Base-by-base conservation (phyloP, 2,888 invertebrate genomes). In the Xestoiulus laeticollis region DNA sequence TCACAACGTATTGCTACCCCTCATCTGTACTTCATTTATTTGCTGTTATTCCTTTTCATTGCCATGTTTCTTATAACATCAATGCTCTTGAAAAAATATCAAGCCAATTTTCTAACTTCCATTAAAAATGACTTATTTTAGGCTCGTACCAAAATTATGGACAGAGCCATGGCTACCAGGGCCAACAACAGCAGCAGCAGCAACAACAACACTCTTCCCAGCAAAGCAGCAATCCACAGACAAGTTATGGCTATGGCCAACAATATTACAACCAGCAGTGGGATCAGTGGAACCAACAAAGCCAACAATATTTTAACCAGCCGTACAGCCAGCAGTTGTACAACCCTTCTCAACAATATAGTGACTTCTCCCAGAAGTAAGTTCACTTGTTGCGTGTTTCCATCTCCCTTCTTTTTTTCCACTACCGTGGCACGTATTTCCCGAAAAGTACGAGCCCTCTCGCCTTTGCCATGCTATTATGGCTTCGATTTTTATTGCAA, bases 251-350 rank as follows among this genome's bases (percentile, higher is more conserved):
- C 1, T 88, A 30, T 38, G 88, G 88, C 12, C 87, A 88, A 86
- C 88, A 88, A 33, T 89, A 89, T 44, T 88, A 89, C 85, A 88
- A 87, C 33, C 89, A 89, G 43, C 89, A 89, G 83, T 89, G 89
- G 89, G 86, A 85, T 53, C 88, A 89, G 38, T 88, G 87, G 87
- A 89, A 83, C 59, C 89, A 89, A 87, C 88, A 89, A 30, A 88
- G 82, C 44, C 89, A 89, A 84, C 88, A 88, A 43, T 88, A 87
- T 82, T 89, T 87, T 30, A 89, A 88, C 22, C 89, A 89, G 87
- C 88, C 88, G 87, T 89, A 88, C 26, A 89, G 87, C 85, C 88
- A 88, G 32, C 88, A 88, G 44, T 87, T 87, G 85, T 87, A 89
- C 85, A 44, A 85, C 44, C 85, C 44, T n/a, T 43, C 87, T n/a